Base-by-base conservation (phyloP, 64 coral and sea anemone species). In the Anthopleura sola region DNA sequence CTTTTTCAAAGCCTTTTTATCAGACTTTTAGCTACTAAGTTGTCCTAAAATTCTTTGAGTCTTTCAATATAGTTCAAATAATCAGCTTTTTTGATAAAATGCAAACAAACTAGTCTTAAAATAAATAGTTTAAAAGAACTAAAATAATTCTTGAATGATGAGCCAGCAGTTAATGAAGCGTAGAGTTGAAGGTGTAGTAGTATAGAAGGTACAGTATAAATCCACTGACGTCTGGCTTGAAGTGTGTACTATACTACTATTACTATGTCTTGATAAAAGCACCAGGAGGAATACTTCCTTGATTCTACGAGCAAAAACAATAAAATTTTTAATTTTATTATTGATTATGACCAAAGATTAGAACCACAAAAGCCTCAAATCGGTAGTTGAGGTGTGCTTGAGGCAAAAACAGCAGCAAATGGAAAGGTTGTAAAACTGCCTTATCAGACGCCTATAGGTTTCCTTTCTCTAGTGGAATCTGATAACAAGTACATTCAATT, bases 251-350 rank as follows among this genome's bases (percentile, higher is more conserved):
- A 26, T 40, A 77, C 34, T 79, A 46, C 0, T 9, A 46, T 1
- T n/a, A 16, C 23, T 83, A 83, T 55, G 48, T 83, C 55, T 50
- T 83, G 29, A 58, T 53, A 49, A 83, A 83, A 20, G 82, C 82
- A 37, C 55, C 49, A 3, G 82, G n/a, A 36, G 82, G 82, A 32
- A 83, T 83, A 5, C 14, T 57, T 56, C 82, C 82, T 60, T 54
- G 34, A 56, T 18, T 60, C 82, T 83, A 37, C n/a, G 58, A 83
- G 9, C 3, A 38, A 79, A 83, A 83, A 0, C 66, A 34, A 71
- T 71, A 28, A 71, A 71, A 36, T 62, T 11, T 10, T 62, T 62
- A 62, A 62, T 26, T 7, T 5, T 62, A 26, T 15, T 62, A 11
- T 26, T n/a, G 23, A 56, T 17, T 56, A n/a, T 62, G 6, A 53